Evolutionary conservation across 2,797 vertebrate species (phyloP), one percentile per base, ranked within the genome.

Genomic region (Fratercula arctica): DNA sequence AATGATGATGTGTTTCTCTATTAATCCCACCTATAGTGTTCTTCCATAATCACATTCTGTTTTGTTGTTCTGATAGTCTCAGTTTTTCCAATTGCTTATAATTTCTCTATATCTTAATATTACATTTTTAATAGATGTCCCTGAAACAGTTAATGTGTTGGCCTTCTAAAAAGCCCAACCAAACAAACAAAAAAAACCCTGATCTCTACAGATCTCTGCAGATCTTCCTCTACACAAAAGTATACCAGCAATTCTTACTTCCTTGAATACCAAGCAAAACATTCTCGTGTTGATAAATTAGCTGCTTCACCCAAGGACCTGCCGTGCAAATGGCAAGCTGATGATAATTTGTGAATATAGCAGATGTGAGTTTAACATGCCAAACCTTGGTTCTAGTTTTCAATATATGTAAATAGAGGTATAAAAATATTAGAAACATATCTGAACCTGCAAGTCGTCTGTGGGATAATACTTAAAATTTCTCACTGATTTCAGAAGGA

Each of bases 41-140:
- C 21, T 43, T 85, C 53, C 18, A 12, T 41, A 21, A 37, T 64
- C 2, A 1, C 1, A 0, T 41, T 69, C 29, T 61, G 21, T 29
- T 93, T 63, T 51, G 18, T 66, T 86, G 31, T 64, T 87, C 39
- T 82, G 57, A 68, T 50, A 2, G 41, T 70, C 54, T 83, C 3
- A 0, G 16, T 78, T 81, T 82, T 18, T 74, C 25, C 43, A 75
- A 72, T 54, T 69, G 20, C 16, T 80, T 86, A 15, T 53, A 17
- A 83, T 53, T 89, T 77, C 48, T 72, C 24, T 43, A 0, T 29
- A 29, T 82, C 35, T 77, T 63, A 67, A 16, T 57, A 54, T 24
- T 53, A 37, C 3, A 17, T 41, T 72, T 86, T 86, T 48, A 35
- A 45, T 37, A 29, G 33, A 53, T 28, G 48, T 9, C 43, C 67